Evolutionary conservation across 2,113 vertebrate genomes (phyloP).

Genomic region (Daubentonia madagascariensis): DNA sequence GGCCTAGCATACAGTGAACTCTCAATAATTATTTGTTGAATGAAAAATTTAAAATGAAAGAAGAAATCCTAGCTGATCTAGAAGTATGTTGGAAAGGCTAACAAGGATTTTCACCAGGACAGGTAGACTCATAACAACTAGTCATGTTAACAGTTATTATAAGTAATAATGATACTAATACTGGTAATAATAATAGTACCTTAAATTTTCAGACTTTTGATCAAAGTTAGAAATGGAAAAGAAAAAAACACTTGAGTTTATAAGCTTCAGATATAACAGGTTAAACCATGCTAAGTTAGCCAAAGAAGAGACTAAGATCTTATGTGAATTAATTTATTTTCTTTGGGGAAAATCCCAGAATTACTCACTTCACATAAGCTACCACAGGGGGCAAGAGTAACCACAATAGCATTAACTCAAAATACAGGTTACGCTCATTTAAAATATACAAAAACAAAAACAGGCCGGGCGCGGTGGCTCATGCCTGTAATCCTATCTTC

Average conservation of each 20-base stretch:
- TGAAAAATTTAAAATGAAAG: conserved; percentile 4
- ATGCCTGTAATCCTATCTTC: too few species aligned
- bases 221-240: conserved; percentile 16
- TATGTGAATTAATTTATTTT: conserved; percentile 65
- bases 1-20: not conserved
- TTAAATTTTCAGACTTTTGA: conserved; percentile 3
- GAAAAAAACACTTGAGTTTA: not conserved
- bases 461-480: too few species aligned
- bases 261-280: not conserved
- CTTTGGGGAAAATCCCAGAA: conserved; percentile 67
- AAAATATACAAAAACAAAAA: conserved; percentile 45
- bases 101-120: conserved; percentile 17
- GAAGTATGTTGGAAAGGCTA: not conserved
- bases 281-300: not conserved
- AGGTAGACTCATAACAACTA: conserved; percentile 47
- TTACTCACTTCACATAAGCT: conserved; percentile 65
- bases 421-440: conserved; percentile 48
- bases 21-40: conserved; percentile 20
- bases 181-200: not conserved
- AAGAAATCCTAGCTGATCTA: not conserved
- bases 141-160: conserved; percentile 32
- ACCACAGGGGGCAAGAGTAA: conserved; percentile 56
- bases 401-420: conserved; percentile 63
- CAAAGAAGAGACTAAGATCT: conserved; percentile 24
- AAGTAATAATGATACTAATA: not conserved